Base-by-base conservation (phyloP, 2,797 vertebrate genomes). In the Pampus argenteus region DNA sequence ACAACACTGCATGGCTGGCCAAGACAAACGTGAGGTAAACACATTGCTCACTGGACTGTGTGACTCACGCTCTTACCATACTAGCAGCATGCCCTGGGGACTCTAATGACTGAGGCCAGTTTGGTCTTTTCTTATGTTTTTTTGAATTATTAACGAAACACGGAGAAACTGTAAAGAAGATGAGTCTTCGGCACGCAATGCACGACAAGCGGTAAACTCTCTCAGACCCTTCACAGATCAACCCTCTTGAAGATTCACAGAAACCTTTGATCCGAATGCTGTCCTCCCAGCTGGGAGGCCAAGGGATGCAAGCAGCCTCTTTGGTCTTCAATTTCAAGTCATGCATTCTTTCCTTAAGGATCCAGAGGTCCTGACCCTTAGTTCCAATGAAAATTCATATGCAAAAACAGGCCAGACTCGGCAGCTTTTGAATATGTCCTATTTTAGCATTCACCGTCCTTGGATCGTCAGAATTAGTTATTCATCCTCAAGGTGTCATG, bases 311-410 rank as follows among this genome's bases (percentile, higher is more conserved):
- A 75, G 79, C 70, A 77, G 66, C 81, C 69, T 77, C 68, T 79
- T 79, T 68, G 79, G 69, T 83, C 82, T 85, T 77, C 59, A 74
- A 70, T 87, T 90, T 90, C 82, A 91, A 86, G 86, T 89, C 76
- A 70, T 74, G 80, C 87, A 91, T 88, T 90, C 87, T 84, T 90
- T 89, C 89, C 86, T 86, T 82, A 83, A 88, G 86, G 83, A 90
- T 85, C 81, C 74, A 48, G 79, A 88, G 86, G 88, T 91, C 85
- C 76, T 17, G 85, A 89, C 89, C 90, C 79, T 65, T 47, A 68
- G 59, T 65, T 76, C 71, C 83, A 78, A 9, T 78, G 84, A 83
- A 90, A 91, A 88, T 89, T 87, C 82, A 81, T 87, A 85, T 80
- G 85, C 88, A 86, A 79, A 91, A 91, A 89, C 85, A 86, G 68